phyloP scores from a whole-genome alignment of 2,113 vertebrate genomes.

The Caranx melampygus region DNA sequence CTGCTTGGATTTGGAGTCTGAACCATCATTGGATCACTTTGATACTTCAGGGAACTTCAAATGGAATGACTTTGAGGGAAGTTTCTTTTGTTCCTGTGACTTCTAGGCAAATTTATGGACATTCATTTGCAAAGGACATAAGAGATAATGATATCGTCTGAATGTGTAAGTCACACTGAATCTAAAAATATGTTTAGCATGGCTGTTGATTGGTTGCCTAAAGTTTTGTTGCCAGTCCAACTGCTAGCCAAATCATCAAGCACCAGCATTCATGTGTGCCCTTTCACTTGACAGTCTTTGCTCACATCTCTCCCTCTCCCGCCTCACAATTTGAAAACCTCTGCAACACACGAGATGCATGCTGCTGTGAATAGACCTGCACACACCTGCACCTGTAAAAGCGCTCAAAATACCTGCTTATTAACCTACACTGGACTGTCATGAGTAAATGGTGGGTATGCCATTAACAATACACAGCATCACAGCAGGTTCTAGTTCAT shows the following conservation, averaged over 20 bases:
- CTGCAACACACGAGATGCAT: background rate
- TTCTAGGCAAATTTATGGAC: background rate
- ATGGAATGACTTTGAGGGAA: background rate
- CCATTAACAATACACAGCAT: background rate
- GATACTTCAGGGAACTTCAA: background rate
- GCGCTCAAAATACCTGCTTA: background rate
- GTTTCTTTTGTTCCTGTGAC: background rate
- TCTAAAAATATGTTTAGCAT: background rate
- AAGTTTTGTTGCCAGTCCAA: too few relatives aligned
- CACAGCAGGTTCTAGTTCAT: background rate
- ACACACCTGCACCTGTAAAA: background rate
- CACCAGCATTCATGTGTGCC: background rate
- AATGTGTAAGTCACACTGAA: background rate
- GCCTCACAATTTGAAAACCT: too few relatives aligned
- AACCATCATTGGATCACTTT: background rate
- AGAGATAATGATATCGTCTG: background rate
- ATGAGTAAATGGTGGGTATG: slow-evolving; percentile 1
- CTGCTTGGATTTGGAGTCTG: background rate
- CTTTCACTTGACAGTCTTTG: background rate
- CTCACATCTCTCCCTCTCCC: too few relatives aligned
- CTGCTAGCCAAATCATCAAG: background rate
- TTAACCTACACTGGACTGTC: background rate
- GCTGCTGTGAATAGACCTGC: background rate
- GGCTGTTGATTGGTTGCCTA: background rate
- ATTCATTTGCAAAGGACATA: background rate